Percentiles rank a stretch among this genome's conserved stretches.
These are phyloP conservation scores for Todus mexicanus DNA, from an alignment of 2,797 vertebrate genomes.

Conservation along the genomic window DNA sequence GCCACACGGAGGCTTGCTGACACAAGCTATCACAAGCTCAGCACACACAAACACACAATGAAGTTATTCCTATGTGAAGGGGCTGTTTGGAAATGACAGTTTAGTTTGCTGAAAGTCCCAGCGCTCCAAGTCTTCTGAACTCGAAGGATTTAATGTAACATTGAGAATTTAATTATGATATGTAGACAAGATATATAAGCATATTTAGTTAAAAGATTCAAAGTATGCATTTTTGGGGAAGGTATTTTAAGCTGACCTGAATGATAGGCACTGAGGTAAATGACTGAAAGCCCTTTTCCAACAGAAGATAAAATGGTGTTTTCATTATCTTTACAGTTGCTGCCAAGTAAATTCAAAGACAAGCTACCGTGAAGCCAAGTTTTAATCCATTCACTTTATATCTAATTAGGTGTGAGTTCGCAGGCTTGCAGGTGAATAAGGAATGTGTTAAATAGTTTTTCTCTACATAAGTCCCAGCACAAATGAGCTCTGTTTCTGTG, in stretches of 20 bases:
- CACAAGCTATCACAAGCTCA: not conserved
- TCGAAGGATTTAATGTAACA: conserved; percentile 12
- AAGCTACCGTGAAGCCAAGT: not conserved
- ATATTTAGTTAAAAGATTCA: not conserved
- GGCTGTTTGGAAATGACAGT: not conserved
- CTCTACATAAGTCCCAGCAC: not conserved
- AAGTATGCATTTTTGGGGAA: not conserved
- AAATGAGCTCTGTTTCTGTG: not conserved
- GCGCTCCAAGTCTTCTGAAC: not conserved
- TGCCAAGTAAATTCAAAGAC: not conserved
- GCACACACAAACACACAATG: rapidly evolving
- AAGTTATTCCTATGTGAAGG: not conserved
- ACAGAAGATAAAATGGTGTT: not conserved
- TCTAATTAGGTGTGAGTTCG: not conserved
- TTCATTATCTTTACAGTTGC: not conserved
- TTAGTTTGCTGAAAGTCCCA: not conserved
- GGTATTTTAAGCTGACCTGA: not conserved
- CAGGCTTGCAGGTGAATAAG: not conserved
- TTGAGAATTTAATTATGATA: not conserved
- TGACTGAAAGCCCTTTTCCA: not conserved
- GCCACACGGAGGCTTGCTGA: not conserved
- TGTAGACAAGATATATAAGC: not conserved
- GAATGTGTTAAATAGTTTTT: not conserved
- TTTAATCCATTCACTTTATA: not conserved
- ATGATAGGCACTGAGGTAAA: not conserved